Base-by-base conservation (phyloP, 1,140 invertebrate genomes). In the Whitmania pigra region DNA sequence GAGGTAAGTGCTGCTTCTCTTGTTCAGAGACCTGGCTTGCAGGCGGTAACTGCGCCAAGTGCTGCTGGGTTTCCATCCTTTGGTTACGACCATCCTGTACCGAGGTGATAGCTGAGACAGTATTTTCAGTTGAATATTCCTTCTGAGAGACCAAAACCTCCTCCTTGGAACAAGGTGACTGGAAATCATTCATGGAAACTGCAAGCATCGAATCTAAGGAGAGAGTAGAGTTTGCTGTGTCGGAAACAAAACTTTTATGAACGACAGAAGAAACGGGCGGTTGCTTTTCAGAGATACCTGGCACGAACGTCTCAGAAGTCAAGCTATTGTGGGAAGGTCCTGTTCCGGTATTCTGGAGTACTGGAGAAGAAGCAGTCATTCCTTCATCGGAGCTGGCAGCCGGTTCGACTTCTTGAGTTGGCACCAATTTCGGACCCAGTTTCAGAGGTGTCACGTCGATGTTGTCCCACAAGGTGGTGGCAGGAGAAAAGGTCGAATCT, bases 301-400 rank as follows among this genome's bases (percentile, higher is more conserved):
- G 57, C 11, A 20, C 1, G 29, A 11, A 11, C 57, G 6, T 13
- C 0, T 22, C 57, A 63, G 57, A 63, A 2, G 29, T 63, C 57
- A 49, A 49, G 43, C 29, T 22, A 15, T 63, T 63, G 15, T 63
- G 4, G 57, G 57, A 63, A 25, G 57, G 57, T 7, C 57, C 57
- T 15, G 57, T 63, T n/a, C 57, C 57, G 11, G 57, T 63, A n/a
- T 63, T 63, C 18, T 63, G 57, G 57, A 63, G 57, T 13, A 25
- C 11, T 15, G 57, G 22, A 63, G 29, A 36, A 36, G 31, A 36
- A 36, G 31, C 20, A 17, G 43, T 63, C 13, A 63, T 63, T 13
- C 11, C 57, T 20, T 63, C 22, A 2, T 63, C 22, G 18, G 6
- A 11, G 22, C 22, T 17, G 11, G 11, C 29, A 7, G 29, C 22